Evolutionary conservation across 2,797 vertebrate genomes (phyloP).

Genomic region (Silurus aristotelis): DNA sequence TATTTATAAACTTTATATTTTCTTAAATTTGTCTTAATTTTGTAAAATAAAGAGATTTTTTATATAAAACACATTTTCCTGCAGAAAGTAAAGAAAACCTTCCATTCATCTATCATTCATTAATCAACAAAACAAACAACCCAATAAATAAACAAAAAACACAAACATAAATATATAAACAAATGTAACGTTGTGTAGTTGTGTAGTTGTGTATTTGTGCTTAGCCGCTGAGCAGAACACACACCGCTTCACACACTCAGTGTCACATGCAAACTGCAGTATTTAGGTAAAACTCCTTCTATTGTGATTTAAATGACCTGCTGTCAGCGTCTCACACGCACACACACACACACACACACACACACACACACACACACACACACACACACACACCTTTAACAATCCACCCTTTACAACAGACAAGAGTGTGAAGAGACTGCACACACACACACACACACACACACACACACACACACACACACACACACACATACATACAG

Average conservation of each 20-base stretch:
- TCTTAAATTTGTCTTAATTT: too few relatives aligned
- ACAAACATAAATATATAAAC: too few relatives aligned
- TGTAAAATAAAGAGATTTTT: too few relatives aligned
- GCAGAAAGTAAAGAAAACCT: too few relatives aligned
- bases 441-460: slow-evolving; percentile 34
- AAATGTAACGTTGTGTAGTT: too few relatives aligned
- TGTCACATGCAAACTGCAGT: not conserved
- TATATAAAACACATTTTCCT: too few relatives aligned
- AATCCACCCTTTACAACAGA: slow-evolving; percentile 54
- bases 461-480: slow-evolving; percentile 18
- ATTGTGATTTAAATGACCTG: slow-evolving; percentile 57
- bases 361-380: slow-evolving; percentile 14
- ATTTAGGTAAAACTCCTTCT: not conserved
- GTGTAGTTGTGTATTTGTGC: not conserved
- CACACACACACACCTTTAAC: slow-evolving; percentile 40
- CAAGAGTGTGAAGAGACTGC: slow-evolving; percentile 31
- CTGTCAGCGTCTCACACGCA: not conserved
- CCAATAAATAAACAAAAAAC: too few relatives aligned
- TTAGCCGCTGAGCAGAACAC: not conserved
- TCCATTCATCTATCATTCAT: too few relatives aligned
- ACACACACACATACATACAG: slow-evolving; percentile 13
- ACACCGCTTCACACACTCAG: not conserved
- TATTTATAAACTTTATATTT: too few relatives aligned
- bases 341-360: slow-evolving; percentile 5
- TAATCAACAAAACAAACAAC: too few relatives aligned